These are phyloP conservation scores for Procambarus clarkii DNA, from an alignment of 1,140 invertebrate species.

Conservation along the genomic window DNA sequence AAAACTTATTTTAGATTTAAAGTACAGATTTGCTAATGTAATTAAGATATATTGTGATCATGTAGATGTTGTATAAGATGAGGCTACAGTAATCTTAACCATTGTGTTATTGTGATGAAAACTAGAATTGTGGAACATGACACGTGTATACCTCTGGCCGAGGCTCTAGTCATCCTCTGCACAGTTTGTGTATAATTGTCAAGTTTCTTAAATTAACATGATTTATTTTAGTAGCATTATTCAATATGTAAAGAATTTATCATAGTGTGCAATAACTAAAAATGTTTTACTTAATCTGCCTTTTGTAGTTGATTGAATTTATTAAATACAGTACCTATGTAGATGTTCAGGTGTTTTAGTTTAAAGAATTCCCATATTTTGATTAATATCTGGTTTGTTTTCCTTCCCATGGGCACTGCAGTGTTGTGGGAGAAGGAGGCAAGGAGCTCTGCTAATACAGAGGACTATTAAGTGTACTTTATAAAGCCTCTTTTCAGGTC, in stretches of 20 bases:
- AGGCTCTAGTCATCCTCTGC: background rate
- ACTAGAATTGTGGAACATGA: slow-evolving; percentile 8
- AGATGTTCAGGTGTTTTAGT: slow-evolving; percentile 10
- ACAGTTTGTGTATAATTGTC: slow-evolving; percentile 27
- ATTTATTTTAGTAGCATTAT: slow-evolving; percentile 33
- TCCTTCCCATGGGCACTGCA: background rate
- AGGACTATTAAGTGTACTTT: too few relatives aligned
- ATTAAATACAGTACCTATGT: slow-evolving; percentile 33
- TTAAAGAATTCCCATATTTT: background rate
- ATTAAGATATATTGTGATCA: slow-evolving; percentile 32
- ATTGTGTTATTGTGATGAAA: background rate
- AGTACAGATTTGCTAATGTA: background rate
- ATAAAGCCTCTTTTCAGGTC: too few relatives aligned
- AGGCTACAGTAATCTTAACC: background rate
- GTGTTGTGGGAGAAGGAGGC: too few relatives aligned
- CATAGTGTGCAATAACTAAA: slow-evolving; percentile 23
- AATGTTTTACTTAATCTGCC: slow-evolving; percentile 21
- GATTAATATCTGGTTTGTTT: background rate
- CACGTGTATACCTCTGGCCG: slow-evolving; percentile 7
- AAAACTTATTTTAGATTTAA: slow-evolving; percentile 21
- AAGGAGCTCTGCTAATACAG: too few relatives aligned
- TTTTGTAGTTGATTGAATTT: slow-evolving; percentile 32
- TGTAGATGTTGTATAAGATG: slow-evolving; percentile 9
- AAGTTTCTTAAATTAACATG: slow-evolving; percentile 2
- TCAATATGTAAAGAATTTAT: slow-evolving; percentile 7